A percentile compares a stretch with the other conserved stretches of the same genome.
Conservation (phyloP, 2,888 invertebrate genomes). For the Smittia sp. region DNA sequence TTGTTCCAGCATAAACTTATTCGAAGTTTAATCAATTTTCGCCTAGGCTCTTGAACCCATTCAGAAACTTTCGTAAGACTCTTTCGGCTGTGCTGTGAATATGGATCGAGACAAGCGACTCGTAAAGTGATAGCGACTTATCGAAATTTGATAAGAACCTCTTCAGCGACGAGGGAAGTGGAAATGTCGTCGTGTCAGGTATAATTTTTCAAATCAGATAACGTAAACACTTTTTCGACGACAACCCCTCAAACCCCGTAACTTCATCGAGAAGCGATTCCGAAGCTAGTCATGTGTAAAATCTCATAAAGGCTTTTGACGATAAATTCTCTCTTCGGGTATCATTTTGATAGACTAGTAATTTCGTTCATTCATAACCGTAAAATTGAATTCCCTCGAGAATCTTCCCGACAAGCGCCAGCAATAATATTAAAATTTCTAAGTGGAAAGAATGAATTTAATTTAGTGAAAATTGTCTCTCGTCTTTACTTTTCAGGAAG, state of each 20-base stretch:
- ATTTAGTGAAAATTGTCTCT: constrained; percentile 1
- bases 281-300: constrained; percentile 5
- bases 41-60: too few species aligned
- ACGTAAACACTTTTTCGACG: neutral
- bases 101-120: too few species aligned
- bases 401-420: neutral
- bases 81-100: too few species aligned
- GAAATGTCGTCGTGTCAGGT: neutral
- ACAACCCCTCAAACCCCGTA: neutral
- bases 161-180: neutral
- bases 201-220: neutral
- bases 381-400: constrained; percentile 24
- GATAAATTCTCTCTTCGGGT: neutral
- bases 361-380: constrained; percentile 21
- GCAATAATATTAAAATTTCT: neutral
- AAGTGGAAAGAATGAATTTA: constrained; percentile 8
- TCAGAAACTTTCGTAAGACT: too few species aligned
- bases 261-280: neutral
- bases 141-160: constrained; percentile 3
- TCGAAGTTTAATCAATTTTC: too few species aligned
- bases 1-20: too few species aligned
- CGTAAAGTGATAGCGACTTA: too few species aligned
- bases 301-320: constrained; percentile 21
- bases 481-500: neutral
- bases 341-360: constrained; percentile 22